Conservation (phyloP, 2,797 vertebrate species). For the Margarornis squamiger region DNA sequence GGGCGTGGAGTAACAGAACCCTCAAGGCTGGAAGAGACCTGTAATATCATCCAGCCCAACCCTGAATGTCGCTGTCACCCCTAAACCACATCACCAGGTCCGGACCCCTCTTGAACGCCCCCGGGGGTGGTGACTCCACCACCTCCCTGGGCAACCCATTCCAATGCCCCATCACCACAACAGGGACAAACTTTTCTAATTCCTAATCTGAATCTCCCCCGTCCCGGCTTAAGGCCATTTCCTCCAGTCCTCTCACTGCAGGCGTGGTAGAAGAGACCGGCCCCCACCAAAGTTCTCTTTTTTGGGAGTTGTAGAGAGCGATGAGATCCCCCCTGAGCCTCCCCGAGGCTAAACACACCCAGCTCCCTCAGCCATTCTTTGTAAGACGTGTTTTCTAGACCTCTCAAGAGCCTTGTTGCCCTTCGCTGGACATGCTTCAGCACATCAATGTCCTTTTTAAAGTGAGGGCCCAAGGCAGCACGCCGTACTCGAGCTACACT, state of each 20-base stretch:
- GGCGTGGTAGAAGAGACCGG: neutral
- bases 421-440: neutral
- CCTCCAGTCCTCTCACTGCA: neutral
- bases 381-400: neutral
- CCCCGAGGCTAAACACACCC: neutral
- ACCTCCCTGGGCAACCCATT: neutral
- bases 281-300: neutral
- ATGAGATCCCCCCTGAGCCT: neutral
- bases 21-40: neutral
- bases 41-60: neutral
- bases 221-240: neutral
- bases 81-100: neutral
- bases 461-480: neutral
- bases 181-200: too few relatives aligned
- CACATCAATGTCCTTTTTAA: neutral
- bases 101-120: neutral
- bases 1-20: neutral
- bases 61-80: neutral
- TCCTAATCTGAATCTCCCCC: neutral
- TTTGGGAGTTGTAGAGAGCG: neutral
- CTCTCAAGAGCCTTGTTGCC: neutral
- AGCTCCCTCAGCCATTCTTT: neutral
- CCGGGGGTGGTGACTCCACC: neutral
- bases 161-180: neutral
- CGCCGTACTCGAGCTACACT: accelerated